Conservation (phyloP, 2,113 vertebrate species). For the Ellobius talpinus region DNA sequence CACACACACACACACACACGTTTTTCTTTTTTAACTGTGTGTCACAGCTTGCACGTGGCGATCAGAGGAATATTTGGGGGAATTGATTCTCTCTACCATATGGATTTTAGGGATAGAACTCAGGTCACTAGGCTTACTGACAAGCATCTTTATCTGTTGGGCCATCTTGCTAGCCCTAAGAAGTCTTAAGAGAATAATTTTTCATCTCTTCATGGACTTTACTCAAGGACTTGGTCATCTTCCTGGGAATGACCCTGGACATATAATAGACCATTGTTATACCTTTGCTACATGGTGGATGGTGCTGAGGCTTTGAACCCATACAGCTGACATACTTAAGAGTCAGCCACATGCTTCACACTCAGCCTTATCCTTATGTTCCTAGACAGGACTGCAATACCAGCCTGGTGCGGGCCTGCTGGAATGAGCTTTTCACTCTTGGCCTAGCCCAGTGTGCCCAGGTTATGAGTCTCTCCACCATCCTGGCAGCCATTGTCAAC, state of each 20-base stretch:
- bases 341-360: background rate
- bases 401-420: constrained; percentile 96
- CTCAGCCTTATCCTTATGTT: constrained; percentile 33
- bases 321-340: background rate
- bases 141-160: background rate
- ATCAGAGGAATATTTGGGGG: background rate
- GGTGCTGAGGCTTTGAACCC: background rate
- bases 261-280: background rate
- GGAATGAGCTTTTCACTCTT: constrained; percentile 99
- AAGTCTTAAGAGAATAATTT: background rate
- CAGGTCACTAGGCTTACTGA: background rate
- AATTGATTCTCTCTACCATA: background rate
- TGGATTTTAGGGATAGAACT: background rate
- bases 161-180: background rate
- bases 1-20: too few species aligned
- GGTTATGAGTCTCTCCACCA: constrained; percentile 98
- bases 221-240: background rate
- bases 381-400: constrained; percentile 97
- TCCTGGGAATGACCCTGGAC: background rate
- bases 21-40: background rate
- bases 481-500: constrained; percentile 97
- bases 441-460: constrained; percentile 98
- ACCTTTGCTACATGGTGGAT: background rate
- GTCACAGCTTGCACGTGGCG: background rate
- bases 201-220: background rate